Percentiles rank a stretch among this genome's conserved stretches.
These are phyloP conservation scores for Agelastica alni DNA, from an alignment of 2,888 invertebrate species.

Conservation along the genomic window DNA sequence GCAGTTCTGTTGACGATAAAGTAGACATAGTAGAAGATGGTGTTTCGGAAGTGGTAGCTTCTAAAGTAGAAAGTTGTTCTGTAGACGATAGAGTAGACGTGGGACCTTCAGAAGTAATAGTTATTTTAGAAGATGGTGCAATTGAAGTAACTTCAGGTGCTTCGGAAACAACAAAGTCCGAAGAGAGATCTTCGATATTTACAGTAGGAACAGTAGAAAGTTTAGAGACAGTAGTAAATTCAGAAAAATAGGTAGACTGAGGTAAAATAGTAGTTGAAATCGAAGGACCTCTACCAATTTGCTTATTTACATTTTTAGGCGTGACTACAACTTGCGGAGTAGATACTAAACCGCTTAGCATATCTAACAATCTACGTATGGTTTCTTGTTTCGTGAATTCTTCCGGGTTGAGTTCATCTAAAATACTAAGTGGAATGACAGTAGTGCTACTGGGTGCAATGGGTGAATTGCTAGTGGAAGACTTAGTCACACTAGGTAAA, in stretches of 20 bases:
- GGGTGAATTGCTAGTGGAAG: slow-evolving; percentile 41
- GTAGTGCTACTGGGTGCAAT: slow-evolving; percentile 48
- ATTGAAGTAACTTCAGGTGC: slow-evolving; percentile 3
- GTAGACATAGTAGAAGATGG: neutral
- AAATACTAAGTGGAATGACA: slow-evolving; percentile 47
- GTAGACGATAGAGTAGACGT: neutral
- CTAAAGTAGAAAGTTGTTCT: neutral
- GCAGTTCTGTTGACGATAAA: neutral
- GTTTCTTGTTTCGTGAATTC: slow-evolving; percentile 50
- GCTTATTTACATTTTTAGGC: slow-evolving; percentile 42
- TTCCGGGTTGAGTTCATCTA: slow-evolving; percentile 50
- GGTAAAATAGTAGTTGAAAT: slow-evolving; percentile 5
- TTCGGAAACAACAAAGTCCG: slow-evolving; percentile 14
- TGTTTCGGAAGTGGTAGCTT: too few relatives aligned
- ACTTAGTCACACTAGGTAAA: slow-evolving; percentile 45
- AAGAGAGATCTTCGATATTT: slow-evolving; percentile 20
- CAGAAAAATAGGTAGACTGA: slow-evolving; percentile 9
- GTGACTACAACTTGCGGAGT: slow-evolving; percentile 46
- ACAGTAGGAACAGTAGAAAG: slow-evolving; percentile 11
- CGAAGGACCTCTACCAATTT: slow-evolving; percentile 5
- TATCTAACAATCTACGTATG: slow-evolving; percentile 49
- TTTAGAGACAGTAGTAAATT: slow-evolving; percentile 22
- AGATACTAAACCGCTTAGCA: slow-evolving; percentile 55
- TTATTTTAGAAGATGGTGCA: slow-evolving; percentile 8
- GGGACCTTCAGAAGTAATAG: slow-evolving; percentile 13